These are phyloP conservation scores for Microtus pennsylvanicus DNA, from an alignment of 2,113 vertebrate genomes.

Conservation along the genomic window DNA sequence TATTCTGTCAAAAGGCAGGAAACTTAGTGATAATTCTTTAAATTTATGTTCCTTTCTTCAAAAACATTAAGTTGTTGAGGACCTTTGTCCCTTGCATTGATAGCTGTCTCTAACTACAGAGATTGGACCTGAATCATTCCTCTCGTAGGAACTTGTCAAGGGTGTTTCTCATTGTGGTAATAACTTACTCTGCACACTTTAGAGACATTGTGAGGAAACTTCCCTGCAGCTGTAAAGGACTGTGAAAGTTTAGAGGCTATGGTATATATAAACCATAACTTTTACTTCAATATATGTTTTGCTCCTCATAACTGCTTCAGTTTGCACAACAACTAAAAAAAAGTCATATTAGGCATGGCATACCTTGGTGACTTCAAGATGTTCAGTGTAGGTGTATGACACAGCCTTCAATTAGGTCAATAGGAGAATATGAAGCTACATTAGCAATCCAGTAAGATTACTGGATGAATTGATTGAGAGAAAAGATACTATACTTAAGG, in stretches of 20 bases:
- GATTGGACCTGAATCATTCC: too few species aligned
- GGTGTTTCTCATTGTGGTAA: not conserved
- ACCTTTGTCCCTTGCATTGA: not conserved
- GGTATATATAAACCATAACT: not conserved
- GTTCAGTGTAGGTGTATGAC: rapidly evolving
- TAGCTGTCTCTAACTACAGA: not conserved
- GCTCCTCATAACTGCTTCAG: not conserved
- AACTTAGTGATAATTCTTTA: not conserved
- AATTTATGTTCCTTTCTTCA: not conserved
- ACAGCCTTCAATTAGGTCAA: not conserved
- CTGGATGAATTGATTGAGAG: not conserved
- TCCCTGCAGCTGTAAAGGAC: not conserved
- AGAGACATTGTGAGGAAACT: not conserved
- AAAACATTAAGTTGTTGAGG: not conserved
- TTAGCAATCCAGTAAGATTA: not conserved
- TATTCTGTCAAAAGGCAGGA: not conserved
- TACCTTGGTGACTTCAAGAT: not conserved
- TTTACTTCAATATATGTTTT: not conserved
- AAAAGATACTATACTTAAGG: not conserved
- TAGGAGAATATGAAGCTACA: not conserved
- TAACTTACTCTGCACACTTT: not conserved
- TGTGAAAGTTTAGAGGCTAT: not conserved
- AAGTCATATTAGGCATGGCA: not conserved
- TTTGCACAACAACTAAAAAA: not conserved
- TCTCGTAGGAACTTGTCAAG: too few species aligned